Evolutionary conservation across 2,113 vertebrate genomes (phyloP).

Genomic region (mouse (Mus musculus)): DNA sequence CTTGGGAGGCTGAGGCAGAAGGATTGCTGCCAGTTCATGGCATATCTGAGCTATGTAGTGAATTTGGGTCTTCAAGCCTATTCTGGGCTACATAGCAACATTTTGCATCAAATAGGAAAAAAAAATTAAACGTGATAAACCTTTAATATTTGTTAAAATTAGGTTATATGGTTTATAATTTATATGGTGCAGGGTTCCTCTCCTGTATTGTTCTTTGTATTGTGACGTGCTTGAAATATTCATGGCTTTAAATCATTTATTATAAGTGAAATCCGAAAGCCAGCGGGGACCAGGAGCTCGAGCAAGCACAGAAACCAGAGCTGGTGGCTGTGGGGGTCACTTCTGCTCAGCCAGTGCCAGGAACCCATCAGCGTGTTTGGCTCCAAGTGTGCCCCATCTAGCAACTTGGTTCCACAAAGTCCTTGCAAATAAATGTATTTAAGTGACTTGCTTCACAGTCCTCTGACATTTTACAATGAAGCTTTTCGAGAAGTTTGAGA

Average conservation of each 20-base stretch:
- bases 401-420: neutral
- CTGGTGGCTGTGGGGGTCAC: neutral
- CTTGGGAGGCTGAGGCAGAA: neutral
- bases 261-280: conserved; percentile 8
- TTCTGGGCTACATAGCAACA: too few species aligned
- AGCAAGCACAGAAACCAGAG: neutral
- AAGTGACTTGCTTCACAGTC: neutral
- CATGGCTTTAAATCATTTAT: conserved; percentile 40
- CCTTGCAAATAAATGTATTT: neutral
- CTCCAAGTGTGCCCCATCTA: neutral
- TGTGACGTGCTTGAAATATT: conserved; percentile 20
- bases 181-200: neutral
- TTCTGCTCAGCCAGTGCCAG: neutral
- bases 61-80: neutral
- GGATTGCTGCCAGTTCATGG: neutral
- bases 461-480: neutral
- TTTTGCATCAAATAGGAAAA: neutral
- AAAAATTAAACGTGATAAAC: neutral
- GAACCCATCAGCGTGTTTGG: neutral
- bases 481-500: neutral
- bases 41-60: too few species aligned
- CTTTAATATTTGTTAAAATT: conserved; percentile 16
- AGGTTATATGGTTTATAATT: neutral
- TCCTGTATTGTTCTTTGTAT: neutral
- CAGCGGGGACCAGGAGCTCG: neutral